A percentile compares a stretch with the other conserved stretches of the same genome.
Evolutionary conservation across 2,888 invertebrate genomes (phyloP).

Genomic region (Lacanobia oleracea): DNA sequence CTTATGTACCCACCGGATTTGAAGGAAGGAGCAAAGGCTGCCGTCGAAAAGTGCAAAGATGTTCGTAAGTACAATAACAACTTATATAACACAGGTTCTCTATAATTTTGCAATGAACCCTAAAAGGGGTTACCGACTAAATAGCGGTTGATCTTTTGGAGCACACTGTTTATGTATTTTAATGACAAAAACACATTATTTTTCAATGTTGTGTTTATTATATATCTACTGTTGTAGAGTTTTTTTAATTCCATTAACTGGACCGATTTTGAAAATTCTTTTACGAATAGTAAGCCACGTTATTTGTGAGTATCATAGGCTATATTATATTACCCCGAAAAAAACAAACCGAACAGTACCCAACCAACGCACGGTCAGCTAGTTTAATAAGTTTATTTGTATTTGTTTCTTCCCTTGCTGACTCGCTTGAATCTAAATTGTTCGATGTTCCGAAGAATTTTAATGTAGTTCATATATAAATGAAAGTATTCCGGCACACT

Average conservation of each 20-base stretch:
- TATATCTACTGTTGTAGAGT: background rate
- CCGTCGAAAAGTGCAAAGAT: slow-evolving; percentile 79
- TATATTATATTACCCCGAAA: too few species aligned
- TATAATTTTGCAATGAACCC: background rate
- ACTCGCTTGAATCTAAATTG: too few species aligned
- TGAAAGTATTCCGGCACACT: too few species aligned
- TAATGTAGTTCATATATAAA: too few species aligned
- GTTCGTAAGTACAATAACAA: slow-evolving; percentile 74
- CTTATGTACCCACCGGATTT: slow-evolving; percentile 84
- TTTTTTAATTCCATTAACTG: background rate
- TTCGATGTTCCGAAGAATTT: too few species aligned
- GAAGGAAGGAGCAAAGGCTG: slow-evolving; percentile 78
- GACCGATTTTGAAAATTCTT: too few species aligned
- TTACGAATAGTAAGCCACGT: too few species aligned
- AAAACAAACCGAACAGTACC: too few species aligned
- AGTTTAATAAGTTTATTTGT: too few species aligned
- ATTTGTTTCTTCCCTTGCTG: too few species aligned
- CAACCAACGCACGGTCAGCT: too few species aligned
- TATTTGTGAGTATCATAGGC: too few species aligned
- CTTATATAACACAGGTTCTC: background rate
- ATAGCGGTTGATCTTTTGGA: background rate
- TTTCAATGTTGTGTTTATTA: background rate
- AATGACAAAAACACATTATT: background rate
- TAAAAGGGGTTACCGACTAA: background rate
- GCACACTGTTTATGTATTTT: background rate